Base-by-base conservation (phyloP, 2,888 invertebrate genomes). In the Argynnis bischoffii region DNA sequence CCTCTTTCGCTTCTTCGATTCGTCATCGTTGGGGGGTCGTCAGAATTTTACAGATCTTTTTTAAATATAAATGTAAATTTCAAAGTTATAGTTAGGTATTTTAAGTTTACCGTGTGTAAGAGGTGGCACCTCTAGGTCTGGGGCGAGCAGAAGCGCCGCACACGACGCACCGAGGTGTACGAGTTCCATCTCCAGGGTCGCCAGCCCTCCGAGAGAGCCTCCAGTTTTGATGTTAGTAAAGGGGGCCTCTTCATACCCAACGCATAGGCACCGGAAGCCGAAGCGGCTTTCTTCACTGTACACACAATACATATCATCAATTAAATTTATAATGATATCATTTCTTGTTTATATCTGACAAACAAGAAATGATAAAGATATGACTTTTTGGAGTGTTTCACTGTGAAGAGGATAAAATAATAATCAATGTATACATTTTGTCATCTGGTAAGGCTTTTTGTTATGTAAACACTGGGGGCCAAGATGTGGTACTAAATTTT, bases 81-180 rank as follows among this genome's bases (percentile, higher is more conserved):
- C 3, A 8, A 41, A 41, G 35, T 41, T 8, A 2, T 41, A 41
- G 11, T 11, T 41, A 41, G 11, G 6, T 35, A 41, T 41, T 3
- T 8, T 41, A 41, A 41, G 35, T 59, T 55, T 64, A 74, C 74
- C 80, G 63, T 80, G 84, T 1, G 84, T 80, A 64, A 92, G 76
- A 0, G 88, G 85, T 0, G 92, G 88, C 77, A 91, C 84, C 16
- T 89, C 88, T 13, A 91, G 74, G 69, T 90, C 87, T 0, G 93
- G 92, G 0, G 89, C 97, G 92, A 99, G 96, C 5, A 99, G 94
- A 78, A 97, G 96, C 14, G 98, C 96, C 16, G 98, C 97, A 86
- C 98, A 98, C 92, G 97, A 96, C 64, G 98, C 98, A 3, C 98
- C 98, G 46, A 98, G 94, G 88, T 97, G 97, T 0, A 97, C 94